Evolutionary conservation across 1,140 invertebrate species (phyloP).

Genomic region (Harlomillsia oculata): DNA sequence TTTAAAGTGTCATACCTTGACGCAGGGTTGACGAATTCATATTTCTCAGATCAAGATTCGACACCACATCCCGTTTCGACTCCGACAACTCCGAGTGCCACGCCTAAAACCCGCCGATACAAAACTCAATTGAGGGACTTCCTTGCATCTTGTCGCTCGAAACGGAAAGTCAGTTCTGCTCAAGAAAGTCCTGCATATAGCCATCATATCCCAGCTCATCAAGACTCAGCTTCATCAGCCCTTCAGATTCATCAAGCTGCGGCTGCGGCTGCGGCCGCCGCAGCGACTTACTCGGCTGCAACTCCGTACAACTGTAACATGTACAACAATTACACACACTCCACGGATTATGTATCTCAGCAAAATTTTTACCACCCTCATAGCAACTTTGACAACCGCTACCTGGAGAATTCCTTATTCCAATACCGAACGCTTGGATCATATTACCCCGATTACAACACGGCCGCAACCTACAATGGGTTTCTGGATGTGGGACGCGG

Average conservation of each 20-base stretch:
- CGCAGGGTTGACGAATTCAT: conserved; percentile 77
- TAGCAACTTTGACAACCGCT: conserved; percentile 60
- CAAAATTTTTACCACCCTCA: conserved; percentile 60
- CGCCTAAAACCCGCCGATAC: conserved; percentile 64
- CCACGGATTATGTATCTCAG: conserved; percentile 57
- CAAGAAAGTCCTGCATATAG: conserved; percentile 38
- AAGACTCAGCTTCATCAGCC: conserved; percentile 38
- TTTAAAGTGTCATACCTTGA: conserved; percentile 94
- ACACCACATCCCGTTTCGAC: conserved; percentile 39
- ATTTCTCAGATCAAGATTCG: conserved; percentile 74
- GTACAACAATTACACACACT: conserved; percentile 47
- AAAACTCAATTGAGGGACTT: conserved; percentile 88
- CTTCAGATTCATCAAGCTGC: conserved; percentile 46
- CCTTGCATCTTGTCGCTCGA: conserved; percentile 79
- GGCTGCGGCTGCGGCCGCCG: conserved; percentile 47
- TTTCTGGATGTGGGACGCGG: conserved; percentile 57
- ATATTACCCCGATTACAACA: conserved; percentile 63
- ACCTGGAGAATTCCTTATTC: conserved; percentile 69
- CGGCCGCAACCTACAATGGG: conserved; percentile 59
- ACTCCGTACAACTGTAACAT: conserved; percentile 73
- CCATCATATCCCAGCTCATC: conserved; percentile 33
- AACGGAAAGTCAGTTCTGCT: conserved; percentile 59
- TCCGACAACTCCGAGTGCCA: conserved; percentile 35
- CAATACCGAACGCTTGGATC: conserved; percentile 67
- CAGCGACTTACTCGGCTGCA: conserved; percentile 63